These are phyloP conservation scores for Yponomeuta malinellus DNA, from an alignment of 2,888 invertebrate species.

Conservation along the genomic window DNA sequence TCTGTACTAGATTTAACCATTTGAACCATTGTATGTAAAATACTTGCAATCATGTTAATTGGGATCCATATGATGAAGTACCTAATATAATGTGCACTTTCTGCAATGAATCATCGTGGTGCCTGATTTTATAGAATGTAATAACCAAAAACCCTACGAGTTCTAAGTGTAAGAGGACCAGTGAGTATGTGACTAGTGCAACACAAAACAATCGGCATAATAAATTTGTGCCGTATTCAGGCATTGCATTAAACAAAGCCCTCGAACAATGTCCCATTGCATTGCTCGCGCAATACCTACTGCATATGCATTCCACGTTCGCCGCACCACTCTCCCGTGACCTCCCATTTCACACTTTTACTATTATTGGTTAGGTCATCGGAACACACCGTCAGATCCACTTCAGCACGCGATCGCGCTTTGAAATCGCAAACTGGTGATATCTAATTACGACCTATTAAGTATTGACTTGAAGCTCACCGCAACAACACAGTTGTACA, in stretches of 20 bases:
- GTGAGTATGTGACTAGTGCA: background rate
- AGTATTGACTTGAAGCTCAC: background rate
- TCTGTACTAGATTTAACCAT: background rate
- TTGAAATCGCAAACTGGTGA: background rate
- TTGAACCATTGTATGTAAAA: no score
- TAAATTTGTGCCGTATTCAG: slow-evolving; percentile 28
- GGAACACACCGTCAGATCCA: background rate
- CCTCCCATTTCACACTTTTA: background rate
- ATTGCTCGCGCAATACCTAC: slow-evolving; percentile 2
- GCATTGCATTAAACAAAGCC: slow-evolving; percentile 32
- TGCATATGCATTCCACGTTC: slow-evolving; percentile 9
- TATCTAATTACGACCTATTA: background rate
- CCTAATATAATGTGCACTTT: no score
- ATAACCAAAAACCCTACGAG: background rate
- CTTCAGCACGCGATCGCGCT: background rate
- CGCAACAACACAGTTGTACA: background rate
- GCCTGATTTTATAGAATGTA: no score
- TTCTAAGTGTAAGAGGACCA: background rate
- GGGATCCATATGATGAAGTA: no score
- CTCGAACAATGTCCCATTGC: slow-evolving; percentile 15
- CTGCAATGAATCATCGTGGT: no score
- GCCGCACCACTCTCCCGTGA: slow-evolving; percentile 20
- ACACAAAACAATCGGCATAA: slow-evolving; percentile 27
- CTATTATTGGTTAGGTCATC: background rate
- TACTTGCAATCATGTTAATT: no score